These are phyloP conservation scores for Tricholauxania praeusta DNA, from an alignment of 2,888 invertebrate species.

Conservation along the genomic window DNA sequence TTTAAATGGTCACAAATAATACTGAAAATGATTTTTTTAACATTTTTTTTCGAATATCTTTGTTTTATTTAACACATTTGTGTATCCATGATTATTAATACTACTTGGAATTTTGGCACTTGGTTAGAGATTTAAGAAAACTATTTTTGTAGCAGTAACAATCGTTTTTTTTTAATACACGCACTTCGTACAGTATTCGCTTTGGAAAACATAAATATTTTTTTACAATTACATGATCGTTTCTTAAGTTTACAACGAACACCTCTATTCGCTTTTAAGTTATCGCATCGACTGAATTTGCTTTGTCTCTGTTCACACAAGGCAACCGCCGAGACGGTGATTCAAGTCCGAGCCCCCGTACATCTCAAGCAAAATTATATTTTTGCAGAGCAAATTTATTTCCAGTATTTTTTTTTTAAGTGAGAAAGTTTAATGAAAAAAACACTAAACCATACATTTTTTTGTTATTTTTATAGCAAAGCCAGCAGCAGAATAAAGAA, in stretches of 20 bases:
- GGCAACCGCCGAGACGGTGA: constrained; percentile 59
- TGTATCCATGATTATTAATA: no score
- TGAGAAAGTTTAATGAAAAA: neutral
- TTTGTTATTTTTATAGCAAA: neutral
- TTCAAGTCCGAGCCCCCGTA: neutral
- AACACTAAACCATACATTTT: neutral
- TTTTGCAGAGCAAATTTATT: neutral
- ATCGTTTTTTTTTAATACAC: neutral
- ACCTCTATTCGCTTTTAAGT: constrained; percentile 68
- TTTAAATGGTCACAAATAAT: no score
- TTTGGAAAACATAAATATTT: constrained; percentile 34
- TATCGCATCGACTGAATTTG: constrained; percentile 69
- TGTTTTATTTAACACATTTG: no score
- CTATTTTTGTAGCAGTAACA: neutral
- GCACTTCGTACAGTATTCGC: constrained; percentile 27
- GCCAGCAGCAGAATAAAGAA: neutral
- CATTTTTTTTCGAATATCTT: no score
- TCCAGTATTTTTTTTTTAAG: neutral
- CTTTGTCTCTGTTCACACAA: constrained; percentile 54
- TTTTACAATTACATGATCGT: constrained; percentile 28
- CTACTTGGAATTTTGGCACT: neutral
- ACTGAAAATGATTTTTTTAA: no score
- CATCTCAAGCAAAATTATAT: neutral
- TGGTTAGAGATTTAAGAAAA: neutral
- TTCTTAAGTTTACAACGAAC: constrained; percentile 54